These are phyloP conservation scores for Kryphioiulus occultus DNA, from an alignment of 2,888 invertebrate genomes.

Conservation along the genomic window DNA sequence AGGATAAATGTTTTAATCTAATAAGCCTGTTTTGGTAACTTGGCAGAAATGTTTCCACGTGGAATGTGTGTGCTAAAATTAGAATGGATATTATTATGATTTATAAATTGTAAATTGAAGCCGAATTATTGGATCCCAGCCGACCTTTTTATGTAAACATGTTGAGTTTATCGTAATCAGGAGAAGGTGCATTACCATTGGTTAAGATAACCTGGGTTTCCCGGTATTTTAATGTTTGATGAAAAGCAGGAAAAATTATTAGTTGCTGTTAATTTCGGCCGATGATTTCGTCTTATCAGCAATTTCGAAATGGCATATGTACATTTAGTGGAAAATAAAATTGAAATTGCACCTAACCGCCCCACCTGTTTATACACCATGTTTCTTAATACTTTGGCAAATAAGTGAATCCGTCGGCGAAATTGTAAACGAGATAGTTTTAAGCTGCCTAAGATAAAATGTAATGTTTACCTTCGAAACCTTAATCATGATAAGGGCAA, in stretches of 20 bases:
- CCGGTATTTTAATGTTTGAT: constrained; percentile 1
- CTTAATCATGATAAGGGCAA: not conserved
- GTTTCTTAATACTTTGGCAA: not conserved
- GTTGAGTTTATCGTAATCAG: not conserved
- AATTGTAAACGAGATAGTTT: constrained; percentile 30
- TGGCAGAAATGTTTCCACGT: not conserved
- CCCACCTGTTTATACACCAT: not conserved
- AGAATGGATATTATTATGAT: not conserved
- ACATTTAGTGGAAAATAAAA: not conserved
- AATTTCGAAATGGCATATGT: not conserved
- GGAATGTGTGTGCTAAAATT: constrained; percentile 3
- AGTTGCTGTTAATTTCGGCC: not conserved
- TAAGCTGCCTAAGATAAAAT: constrained; percentile 4
- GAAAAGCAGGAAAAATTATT: constrained; percentile 24
- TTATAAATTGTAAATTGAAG: not conserved
- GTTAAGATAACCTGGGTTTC: not conserved
- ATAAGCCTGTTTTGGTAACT: not conserved
- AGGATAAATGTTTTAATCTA: not conserved
- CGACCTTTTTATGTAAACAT: not conserved
- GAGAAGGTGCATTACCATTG: not conserved
- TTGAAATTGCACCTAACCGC: not conserved
- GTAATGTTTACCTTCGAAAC: not conserved
- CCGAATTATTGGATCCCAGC: constrained; percentile 25
- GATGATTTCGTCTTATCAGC: constrained; percentile 19
- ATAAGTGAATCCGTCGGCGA: constrained; percentile 4